Evolutionary conservation across 2,888 invertebrate genomes (phyloP).

Genomic region (Ornithoptera priamus): DNA sequence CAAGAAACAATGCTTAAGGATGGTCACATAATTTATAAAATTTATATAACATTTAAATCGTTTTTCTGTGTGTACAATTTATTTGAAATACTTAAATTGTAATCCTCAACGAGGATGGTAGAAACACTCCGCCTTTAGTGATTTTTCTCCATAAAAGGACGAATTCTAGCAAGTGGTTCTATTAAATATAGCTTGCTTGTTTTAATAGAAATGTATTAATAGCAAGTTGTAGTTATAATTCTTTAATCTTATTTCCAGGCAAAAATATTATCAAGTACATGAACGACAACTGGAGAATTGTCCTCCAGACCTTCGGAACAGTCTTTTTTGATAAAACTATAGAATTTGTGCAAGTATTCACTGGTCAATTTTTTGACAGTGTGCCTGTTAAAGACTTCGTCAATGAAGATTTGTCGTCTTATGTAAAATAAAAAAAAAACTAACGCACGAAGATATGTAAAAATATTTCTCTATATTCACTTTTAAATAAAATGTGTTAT

Average conservation of each 20-base stretch:
- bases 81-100: too few relatives aligned
- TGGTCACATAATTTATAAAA: too few relatives aligned
- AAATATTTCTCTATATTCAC: too few relatives aligned
- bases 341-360: constrained; percentile 25
- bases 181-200: neutral
- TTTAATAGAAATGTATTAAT: neutral
- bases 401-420: constrained; percentile 42
- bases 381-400: constrained; percentile 41
- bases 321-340: constrained; percentile 38
- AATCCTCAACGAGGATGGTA: too few relatives aligned
- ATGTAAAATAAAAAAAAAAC: constrained; percentile 23
- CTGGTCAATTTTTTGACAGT: constrained; percentile 38
- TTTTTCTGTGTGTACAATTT: too few relatives aligned
- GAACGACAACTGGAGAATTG: constrained; percentile 42
- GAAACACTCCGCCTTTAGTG: too few relatives aligned
- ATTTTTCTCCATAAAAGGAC: too few relatives aligned
- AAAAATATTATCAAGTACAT: constrained; percentile 35
- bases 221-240: neutral
- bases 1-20: too few relatives aligned
- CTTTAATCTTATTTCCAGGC: constrained; percentile 38
- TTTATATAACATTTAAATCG: too few relatives aligned
- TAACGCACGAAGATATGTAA: neutral
- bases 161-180: neutral
- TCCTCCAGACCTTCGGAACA: constrained; percentile 38
- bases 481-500: too few relatives aligned